Evolutionary conservation across 2,113 vertebrate species (phyloP).

Genomic region (Ptilorrhoa leucosticta): DNA sequence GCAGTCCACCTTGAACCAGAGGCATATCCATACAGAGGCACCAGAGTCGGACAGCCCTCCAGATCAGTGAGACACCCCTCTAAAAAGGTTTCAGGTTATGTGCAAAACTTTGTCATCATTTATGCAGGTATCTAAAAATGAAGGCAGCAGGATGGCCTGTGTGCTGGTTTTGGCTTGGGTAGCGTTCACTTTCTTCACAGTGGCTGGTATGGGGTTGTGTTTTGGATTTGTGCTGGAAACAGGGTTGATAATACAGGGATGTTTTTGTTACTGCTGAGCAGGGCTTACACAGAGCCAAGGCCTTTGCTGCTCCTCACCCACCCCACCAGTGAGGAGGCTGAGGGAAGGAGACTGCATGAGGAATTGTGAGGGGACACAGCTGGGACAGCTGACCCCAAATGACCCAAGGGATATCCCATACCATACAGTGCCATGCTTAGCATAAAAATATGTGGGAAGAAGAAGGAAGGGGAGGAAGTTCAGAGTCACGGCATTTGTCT

Average conservation of each 20-base stretch:
- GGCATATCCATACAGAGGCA: fast-evolving
- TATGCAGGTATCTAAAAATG: background rate
- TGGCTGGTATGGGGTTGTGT: too few relatives aligned
- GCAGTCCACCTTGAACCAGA: fast-evolving
- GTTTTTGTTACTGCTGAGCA: too few relatives aligned
- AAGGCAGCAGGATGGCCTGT: background rate
- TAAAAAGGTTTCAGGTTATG: background rate
- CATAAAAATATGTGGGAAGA: background rate
- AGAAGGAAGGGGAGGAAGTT: background rate
- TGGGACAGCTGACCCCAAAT: background rate
- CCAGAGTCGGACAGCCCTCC: background rate
- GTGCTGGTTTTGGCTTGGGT: background rate
- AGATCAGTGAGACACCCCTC: background rate
- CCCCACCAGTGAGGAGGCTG: too few relatives aligned
- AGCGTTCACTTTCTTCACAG: background rate
- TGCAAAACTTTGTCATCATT: background rate
- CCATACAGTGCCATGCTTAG: fast-evolving
- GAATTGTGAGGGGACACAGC: too few relatives aligned
- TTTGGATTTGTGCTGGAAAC: too few relatives aligned
- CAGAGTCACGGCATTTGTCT: background rate
- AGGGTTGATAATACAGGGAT: too few relatives aligned
- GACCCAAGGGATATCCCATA: background rate
- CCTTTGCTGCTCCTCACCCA: too few relatives aligned
- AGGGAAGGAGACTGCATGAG: too few relatives aligned
- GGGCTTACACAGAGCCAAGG: too few relatives aligned